A percentile compares a stretch with the other conserved stretches of the same genome.
Evolutionary conservation across 2,113 vertebrate species (phyloP).

Genomic region (Malurus melanocephalus): DNA sequence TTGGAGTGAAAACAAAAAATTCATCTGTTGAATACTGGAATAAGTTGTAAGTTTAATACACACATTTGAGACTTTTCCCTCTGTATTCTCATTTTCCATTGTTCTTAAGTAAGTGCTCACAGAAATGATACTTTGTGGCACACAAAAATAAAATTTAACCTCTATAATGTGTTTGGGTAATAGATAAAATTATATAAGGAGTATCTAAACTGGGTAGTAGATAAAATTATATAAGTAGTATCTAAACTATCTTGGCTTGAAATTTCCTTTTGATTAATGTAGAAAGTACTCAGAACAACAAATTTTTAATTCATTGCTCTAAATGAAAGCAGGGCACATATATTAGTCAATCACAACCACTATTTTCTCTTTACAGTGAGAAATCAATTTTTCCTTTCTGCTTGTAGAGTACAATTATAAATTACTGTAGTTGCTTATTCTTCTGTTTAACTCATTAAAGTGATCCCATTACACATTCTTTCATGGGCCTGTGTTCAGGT

Average conservation of each 20-base stretch:
- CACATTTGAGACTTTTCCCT: not conserved
- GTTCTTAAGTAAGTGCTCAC: not conserved
- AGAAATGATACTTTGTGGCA: constrained; percentile 1
- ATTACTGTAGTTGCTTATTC: not conserved
- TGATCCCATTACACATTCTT: constrained; percentile 18
- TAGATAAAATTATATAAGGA: not conserved
- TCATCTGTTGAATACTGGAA: not conserved
- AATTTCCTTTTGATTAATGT: constrained; percentile 24
- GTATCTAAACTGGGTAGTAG: not conserved
- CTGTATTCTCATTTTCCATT: constrained; percentile 4
- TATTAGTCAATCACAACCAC: constrained; percentile 5
- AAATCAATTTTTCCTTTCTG: constrained; percentile 19
- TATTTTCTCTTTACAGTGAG: constrained; percentile 42
- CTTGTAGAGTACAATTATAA: not conserved
- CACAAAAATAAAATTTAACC: constrained; percentile 17
- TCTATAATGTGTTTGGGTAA: constrained; percentile 25
- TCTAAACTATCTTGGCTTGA: not conserved
- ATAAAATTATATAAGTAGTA: not conserved
- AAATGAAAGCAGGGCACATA: constrained; percentile 53
- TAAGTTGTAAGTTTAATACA: constrained; percentile 16
- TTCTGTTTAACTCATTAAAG: constrained; percentile 21
- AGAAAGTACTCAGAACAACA: constrained; percentile 54
- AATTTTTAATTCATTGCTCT: constrained; percentile 26
- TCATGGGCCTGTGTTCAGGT: not conserved
- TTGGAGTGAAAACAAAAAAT: not conserved